Base-by-base conservation (phyloP, 2,888 invertebrate species). In the Stenolophus ochropezus region DNA sequence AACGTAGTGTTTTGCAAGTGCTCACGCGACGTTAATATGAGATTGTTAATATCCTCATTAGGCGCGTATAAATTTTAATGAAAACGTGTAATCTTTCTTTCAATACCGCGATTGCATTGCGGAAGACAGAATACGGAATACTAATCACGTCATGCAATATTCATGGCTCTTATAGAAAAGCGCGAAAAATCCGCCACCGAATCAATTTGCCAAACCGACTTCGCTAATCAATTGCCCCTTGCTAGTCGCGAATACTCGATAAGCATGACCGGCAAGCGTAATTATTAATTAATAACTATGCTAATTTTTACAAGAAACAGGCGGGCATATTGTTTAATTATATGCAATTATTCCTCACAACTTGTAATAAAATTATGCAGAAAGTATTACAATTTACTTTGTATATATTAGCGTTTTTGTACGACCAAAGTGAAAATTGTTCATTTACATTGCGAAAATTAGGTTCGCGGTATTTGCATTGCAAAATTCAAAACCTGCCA, bases 81-180 rank as follows among this genome's bases (percentile, higher is more conserved):
- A 49, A 47, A 73, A 73, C 73, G 14, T 73, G 27, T 73, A 73
- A 73, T 73, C 73, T 73, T 49, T 73, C 73, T 73, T 73, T 73
- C 73, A 73, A 73, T 73, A 20, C 65, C 23, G 14, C 23, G 11
- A 73, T 47, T 73, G 73, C 73, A 49, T 73, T 73, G 49, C 47
- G 23, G 23, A 73, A 73, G 47, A 47, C 23, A 2, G 71, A 69
- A 69, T 76, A 20, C 23, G 4, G 71, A 69, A 69, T 76, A 20
- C 79, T 79, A 79, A 69, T 79, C 6, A 42, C 5, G 20, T 79
- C 79, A 69, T 79, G 53, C 79, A 79, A 65, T 79, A 79, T 79
- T 79, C 79, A 79, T 79, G 16, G 8, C 21, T 53, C 6, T 79
- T 69, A 79, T 79, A 79, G 79, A 79, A 58, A 79, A 33, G 73